Percentiles rank a stretch among this genome's conserved stretches.
phyloP scores from a whole-genome alignment of 2,113 vertebrate species.

The Mixornis gularis region DNA sequence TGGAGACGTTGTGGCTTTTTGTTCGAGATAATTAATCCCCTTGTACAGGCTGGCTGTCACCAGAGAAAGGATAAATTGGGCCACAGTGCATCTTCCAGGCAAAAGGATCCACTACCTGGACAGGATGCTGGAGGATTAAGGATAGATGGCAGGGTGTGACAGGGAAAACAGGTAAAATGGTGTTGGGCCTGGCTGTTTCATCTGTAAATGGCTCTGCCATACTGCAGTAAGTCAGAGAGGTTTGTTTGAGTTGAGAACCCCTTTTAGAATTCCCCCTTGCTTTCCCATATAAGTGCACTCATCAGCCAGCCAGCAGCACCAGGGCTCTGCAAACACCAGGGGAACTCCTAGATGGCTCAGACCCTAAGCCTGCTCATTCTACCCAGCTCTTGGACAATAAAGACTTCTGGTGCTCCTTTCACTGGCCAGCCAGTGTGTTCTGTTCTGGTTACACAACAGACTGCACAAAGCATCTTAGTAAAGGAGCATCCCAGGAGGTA shows the following conservation, averaged over 20 bases:
- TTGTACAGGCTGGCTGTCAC: background rate
- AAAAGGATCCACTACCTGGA: background rate
- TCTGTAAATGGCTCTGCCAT: background rate
- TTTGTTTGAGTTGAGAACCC: background rate
- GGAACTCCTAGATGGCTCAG: background rate
- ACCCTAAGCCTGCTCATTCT: background rate
- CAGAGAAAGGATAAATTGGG: background rate
- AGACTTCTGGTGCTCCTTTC: background rate
- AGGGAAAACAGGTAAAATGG: fast-evolving
- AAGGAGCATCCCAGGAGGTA: background rate
- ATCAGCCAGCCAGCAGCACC: background rate
- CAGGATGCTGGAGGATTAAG: background rate
- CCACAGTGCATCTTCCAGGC: background rate
- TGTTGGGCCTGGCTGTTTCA: background rate
- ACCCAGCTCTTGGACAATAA: background rate
- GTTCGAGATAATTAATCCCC: background rate
- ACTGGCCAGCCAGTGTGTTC: background rate
- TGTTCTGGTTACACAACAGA: background rate
- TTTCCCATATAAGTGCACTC: background rate
- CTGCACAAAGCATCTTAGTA: background rate
- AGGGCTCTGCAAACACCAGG: background rate
- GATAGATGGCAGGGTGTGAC: background rate
- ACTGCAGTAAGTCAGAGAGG: background rate
- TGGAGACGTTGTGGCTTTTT: background rate
- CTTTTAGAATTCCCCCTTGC: background rate